Evolutionary conservation across 2,888 invertebrate species (phyloP), one percentile per base, ranked within the genome.

Genomic region (Erebia epiphron): DNA sequence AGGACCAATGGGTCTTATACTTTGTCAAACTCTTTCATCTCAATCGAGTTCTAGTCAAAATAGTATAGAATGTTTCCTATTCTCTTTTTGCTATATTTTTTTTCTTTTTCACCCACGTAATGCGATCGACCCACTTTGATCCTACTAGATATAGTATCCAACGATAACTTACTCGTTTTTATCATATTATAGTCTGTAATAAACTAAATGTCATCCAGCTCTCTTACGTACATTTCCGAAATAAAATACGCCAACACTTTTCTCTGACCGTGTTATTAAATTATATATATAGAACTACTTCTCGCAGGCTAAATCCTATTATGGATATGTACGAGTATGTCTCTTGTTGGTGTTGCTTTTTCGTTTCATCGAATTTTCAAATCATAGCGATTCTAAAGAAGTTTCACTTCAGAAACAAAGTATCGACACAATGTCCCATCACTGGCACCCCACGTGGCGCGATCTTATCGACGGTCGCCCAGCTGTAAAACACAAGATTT

Each of bases 401-500:
- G 26, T 26, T 26, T 26, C 4, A 50, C 13, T 14, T 14, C 49
- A 50, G n/a, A 50, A 50, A 2, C n/a, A 50, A 10, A 43, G 1
- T 3, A 73, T 77, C 75, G 73, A 75, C 61, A 75, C n/a, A 63
- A 16, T n/a, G 18, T 61, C 75, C 73, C 88, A 83, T 76, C 87
- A 81, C 88, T 87, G 84, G 71, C 79, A 84, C 92, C 92, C 91
- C 92, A 91, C 92, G 91, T 92, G 92, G 91, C 84, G 83, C 82
- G 92, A 92, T 92, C 84, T 86, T 89, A 92, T 92, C 92, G 92
- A 80, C 79, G 67, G 58, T 82, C 85, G 83, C 88, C 88, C 91
- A 90, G 91, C 92, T 92, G 93, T 93, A 92, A 92, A 93, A 91
- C 91, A 86, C 82, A 88, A 89, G 90, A 92, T 93, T 92, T 93